These are phyloP conservation scores for Julus scanicus DNA, from an alignment of 2,888 invertebrate genomes.

Conservation along the genomic window DNA sequence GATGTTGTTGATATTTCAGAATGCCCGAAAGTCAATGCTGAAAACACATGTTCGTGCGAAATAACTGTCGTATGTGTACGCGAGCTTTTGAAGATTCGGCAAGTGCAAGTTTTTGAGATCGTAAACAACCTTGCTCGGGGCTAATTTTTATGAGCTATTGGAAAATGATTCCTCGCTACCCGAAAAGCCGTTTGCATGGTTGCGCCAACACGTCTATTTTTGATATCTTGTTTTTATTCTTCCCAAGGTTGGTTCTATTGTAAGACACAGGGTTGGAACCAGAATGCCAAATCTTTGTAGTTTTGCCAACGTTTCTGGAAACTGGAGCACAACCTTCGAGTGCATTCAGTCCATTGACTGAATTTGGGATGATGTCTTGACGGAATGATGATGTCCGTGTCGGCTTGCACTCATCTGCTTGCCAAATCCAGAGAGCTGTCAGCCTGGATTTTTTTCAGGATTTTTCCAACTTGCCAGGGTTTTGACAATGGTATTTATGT, in stretches of 20 bases:
- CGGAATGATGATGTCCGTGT: too few relatives aligned
- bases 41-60: too few relatives aligned
- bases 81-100: background rate
- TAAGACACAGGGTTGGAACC: background rate
- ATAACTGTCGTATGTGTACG: too few relatives aligned
- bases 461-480: too few relatives aligned
- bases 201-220: background rate
- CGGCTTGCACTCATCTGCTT: too few relatives aligned
- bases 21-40: too few relatives aligned
- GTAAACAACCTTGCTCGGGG: background rate
- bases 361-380: conserved; percentile 36
- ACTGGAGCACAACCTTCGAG: conserved; percentile 9
- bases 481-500: too few relatives aligned
- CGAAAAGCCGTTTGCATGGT: too few relatives aligned
- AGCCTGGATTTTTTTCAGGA: too few relatives aligned
- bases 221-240: background rate
- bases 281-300: background rate
- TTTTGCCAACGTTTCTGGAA: conserved; percentile 9
- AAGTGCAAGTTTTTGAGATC: background rate
- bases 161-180: background rate
- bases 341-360: conserved; percentile 13
- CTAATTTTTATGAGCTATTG: background rate
- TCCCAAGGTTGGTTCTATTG: conserved; percentile 15
- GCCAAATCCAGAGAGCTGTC: too few relatives aligned
- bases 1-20: too few relatives aligned